Evolutionary conservation across 2,888 invertebrate genomes (phyloP), one percentile per base, ranked within the genome.

Genomic region (Drosophila dives): DNA sequence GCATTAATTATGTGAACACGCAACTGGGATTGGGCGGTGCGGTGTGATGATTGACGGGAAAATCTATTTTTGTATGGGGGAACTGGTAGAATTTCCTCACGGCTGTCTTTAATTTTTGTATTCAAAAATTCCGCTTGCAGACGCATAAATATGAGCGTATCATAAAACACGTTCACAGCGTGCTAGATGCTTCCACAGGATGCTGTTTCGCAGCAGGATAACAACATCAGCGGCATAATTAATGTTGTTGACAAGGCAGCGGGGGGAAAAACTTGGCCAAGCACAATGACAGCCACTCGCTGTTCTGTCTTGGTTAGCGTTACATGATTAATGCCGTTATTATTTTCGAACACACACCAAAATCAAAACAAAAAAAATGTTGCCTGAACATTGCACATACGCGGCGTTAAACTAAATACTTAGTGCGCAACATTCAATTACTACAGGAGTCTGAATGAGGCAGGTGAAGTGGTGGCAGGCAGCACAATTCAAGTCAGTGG

Each of bases 321-420:
- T 29, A 40, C 64, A 77, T 87, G 86, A 91, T 90, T 81, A 83
- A 90, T 90, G 89, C 61, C 59, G 72, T 87, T 78, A 82, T 90
- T 90, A 90, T 88, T 56, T 62, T 89, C 80, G 63, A 68, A 73
- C 83, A 77, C 73, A 68, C 17, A 29, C 26, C 29, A 26, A 50
- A 50, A 50, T 6, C 10, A 2, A 6, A 8, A 48, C 53, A 56
- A 69, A 71, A 83, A 72, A 36, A 7, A 53, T 63, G 56, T 49
- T 65, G 32, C 12, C 54, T 81, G 82, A 78, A 86, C 65, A 80
- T 89, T 81, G 78, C 90, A 87, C 90, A 85, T 85, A 85, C 90
- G 90, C 81, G 77, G 20, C 66, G 81, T 70, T 56, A 61, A 34
- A 15, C 59, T 42, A 54, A 7, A 23, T 20, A 48, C 12, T n/a